These are phyloP conservation scores for Trichomycterus rosablanca DNA, from an alignment of 2,113 vertebrate species.

Conservation along the genomic window DNA sequence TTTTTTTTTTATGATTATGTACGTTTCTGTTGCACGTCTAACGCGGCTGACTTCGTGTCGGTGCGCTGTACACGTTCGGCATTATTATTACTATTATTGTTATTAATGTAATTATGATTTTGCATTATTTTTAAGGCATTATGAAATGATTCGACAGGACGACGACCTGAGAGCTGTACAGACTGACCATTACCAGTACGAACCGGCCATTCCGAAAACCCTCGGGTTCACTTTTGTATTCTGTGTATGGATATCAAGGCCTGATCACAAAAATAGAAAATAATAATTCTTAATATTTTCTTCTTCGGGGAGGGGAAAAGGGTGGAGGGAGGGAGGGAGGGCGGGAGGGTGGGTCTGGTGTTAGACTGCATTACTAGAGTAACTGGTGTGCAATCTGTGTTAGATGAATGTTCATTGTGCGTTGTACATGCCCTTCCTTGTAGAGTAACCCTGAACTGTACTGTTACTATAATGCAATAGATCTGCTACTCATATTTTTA, in stretches of 20 bases:
- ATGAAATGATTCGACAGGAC: constrained; percentile 76
- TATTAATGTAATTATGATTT: too few species aligned
- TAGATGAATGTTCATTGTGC: constrained; percentile 97
- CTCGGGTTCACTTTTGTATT: constrained; percentile 88
- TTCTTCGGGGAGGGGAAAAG: too few species aligned
- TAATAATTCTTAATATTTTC: constrained; percentile 52
- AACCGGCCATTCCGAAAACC: constrained; percentile 73
- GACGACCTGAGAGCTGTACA: constrained; percentile 80
- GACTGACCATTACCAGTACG: too few species aligned
- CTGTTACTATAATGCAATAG: constrained; percentile 95
- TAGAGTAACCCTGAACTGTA: constrained; percentile 81
- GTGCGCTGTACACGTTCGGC: constrained; percentile 91
- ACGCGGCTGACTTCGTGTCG: constrained; percentile 99
- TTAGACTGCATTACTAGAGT: constrained; percentile 86
- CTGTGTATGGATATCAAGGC: constrained; percentile 66
- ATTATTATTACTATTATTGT: constrained; percentile 62
- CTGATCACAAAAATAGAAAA: constrained; percentile 53
- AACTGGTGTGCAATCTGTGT: constrained; percentile 95
- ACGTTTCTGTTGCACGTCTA: constrained; percentile 93
- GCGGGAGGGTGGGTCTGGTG: too few species aligned
- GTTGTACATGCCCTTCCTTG: constrained; percentile 70
- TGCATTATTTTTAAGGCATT: constrained; percentile 47
- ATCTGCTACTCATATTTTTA: constrained; percentile 92
- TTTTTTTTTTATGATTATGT: constrained; percentile 78
- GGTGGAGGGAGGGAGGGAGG: too few species aligned